A percentile compares a stretch with the other conserved stretches of the same genome.
These are phyloP conservation scores for Oreochromis niloticus DNA, from an alignment of 2,113 vertebrate species.

Conservation along the genomic window DNA sequence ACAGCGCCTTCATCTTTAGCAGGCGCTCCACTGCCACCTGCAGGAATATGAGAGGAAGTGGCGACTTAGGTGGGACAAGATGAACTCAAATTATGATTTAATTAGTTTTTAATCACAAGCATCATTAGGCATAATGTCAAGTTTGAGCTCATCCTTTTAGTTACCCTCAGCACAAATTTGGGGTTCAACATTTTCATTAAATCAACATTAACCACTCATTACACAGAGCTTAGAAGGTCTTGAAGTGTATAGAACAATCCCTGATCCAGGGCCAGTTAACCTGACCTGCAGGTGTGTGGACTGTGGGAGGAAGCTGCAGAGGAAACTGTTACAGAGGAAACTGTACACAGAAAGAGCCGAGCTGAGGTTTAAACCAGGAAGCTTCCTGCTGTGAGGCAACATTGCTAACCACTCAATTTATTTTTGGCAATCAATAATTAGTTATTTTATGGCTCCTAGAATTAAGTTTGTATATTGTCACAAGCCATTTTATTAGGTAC, in stretches of 20 bases:
- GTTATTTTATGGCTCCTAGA: rapidly evolving
- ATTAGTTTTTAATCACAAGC: rapidly evolving
- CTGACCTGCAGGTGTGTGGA: rapidly evolving
- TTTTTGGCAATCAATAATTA: background rate
- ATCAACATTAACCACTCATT: rapidly evolving
- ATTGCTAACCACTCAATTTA: rapidly evolving
- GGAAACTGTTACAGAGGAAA: background rate
- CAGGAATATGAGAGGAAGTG: background rate
- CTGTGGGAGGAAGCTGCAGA: background rate
- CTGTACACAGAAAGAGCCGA: background rate
- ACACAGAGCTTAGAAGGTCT: background rate
- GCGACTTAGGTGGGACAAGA: background rate
- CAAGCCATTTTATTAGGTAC: background rate
- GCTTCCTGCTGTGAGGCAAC: background rate
- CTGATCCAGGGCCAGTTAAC: background rate
- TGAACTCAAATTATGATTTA: background rate
- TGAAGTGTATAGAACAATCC: background rate
- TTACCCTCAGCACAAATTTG: background rate
- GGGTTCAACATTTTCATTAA: background rate
- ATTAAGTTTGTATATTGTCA: rapidly evolving
- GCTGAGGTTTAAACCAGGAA: background rate
- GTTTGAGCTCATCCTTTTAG: background rate
- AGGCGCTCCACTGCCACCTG: conserved; percentile 89
- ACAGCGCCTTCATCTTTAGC: conserved; percentile 85
- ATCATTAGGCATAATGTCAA: rapidly evolving